Evolutionary conservation across 2,113 vertebrate genomes (phyloP).

Genomic region (Neogale vison): DNA sequence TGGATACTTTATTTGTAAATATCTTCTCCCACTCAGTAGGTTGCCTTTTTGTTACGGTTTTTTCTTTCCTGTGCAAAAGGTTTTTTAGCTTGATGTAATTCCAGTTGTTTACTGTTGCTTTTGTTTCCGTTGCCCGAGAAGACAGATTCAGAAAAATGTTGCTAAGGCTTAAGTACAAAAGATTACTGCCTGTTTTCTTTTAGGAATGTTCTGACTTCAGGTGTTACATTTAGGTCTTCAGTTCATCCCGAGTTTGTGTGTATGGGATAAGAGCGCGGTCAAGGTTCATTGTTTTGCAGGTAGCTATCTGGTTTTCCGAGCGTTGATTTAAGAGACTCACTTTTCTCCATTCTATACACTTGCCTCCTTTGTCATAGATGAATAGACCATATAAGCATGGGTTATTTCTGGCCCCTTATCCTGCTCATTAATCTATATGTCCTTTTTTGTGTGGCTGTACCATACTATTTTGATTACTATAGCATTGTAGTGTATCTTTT

Average conservation of each 20-base stretch:
- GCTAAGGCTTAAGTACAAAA: not conserved
- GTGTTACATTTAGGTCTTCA: not conserved
- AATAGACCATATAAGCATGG: not conserved
- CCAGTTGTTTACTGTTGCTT: not conserved
- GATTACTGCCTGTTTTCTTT: not conserved
- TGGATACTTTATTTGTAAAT: not conserved
- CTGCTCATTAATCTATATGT: not conserved
- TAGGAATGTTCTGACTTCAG: not conserved
- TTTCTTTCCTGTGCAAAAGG: not conserved
- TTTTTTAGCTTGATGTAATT: not conserved
- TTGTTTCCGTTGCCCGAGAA: not conserved
- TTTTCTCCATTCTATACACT: not conserved
- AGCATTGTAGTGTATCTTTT: not conserved
- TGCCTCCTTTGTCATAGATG: not conserved
- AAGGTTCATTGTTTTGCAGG: not conserved
- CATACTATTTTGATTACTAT: not conserved
- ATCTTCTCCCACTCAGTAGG: not conserved
- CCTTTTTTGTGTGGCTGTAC: not conserved
- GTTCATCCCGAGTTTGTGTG: not conserved
- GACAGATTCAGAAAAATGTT: not conserved
- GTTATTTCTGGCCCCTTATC: not conserved
- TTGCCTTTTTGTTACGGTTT: not conserved
- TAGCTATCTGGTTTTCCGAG: not conserved
- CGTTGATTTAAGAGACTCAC: not conserved
- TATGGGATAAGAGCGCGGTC: not conserved